A percentile compares a stretch with the other conserved stretches of the same genome.
Evolutionary conservation across 2,797 vertebrate genomes (phyloP).

Genomic region (Spheniscus humboldti): DNA sequence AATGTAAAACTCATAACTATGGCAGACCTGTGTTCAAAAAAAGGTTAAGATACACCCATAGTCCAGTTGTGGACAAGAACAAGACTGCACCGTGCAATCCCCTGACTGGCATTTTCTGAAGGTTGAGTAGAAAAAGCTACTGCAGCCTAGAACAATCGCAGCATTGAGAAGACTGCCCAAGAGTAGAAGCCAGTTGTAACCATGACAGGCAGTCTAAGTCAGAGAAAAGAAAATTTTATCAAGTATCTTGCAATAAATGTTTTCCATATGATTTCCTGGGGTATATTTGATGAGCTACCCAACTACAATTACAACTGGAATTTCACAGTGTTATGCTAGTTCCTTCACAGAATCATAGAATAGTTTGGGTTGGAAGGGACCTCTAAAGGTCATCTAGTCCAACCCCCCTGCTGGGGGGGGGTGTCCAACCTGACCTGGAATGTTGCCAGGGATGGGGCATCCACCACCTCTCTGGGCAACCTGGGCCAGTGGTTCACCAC

Average conservation of each 20-base stretch:
- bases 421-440: too few species aligned
- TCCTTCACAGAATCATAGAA: background rate
- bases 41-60: background rate
- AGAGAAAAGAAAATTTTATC: background rate
- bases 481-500: too few species aligned
- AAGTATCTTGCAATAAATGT: background rate
- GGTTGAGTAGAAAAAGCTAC: background rate
- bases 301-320: background rate
- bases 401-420: too few species aligned
- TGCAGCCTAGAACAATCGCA: background rate
- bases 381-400: too few species aligned
- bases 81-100: fast-evolving
- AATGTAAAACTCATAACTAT: background rate
- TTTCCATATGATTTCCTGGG: background rate
- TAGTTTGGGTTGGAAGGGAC: too few species aligned
- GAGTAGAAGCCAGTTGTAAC: background rate
- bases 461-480: too few species aligned
- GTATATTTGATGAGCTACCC: conserved; percentile 6
- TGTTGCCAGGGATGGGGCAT: too few species aligned
- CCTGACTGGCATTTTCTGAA: background rate
- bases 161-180: background rate
- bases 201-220: background rate
- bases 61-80: background rate
- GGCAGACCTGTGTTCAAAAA: background rate
- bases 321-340: background rate